Evolutionary conservation across 2,113 vertebrate species (phyloP), one percentile per base, ranked within the genome.

Genomic region (Engraulis encrasicolus): DNA sequence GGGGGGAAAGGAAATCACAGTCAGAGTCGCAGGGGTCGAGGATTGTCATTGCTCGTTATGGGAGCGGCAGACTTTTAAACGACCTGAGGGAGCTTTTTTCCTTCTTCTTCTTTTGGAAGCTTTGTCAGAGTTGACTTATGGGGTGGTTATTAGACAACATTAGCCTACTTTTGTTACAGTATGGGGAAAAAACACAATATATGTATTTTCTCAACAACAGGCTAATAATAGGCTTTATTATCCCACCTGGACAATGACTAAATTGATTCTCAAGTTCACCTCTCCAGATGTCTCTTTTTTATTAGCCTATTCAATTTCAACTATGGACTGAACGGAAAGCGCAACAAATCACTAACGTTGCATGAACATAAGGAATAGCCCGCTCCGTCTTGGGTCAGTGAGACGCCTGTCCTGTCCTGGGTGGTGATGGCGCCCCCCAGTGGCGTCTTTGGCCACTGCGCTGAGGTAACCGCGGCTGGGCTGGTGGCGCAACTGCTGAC

Each of bases 391-490:
- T 27, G n/a, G n/a, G n/a, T n/a, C n/a, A n/a, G n/a, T n/a, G n/a
- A n/a, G n/a, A n/a, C n/a, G n/a, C 4, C 31, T 31, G 23, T 14
- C 66, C 34, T 74, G 23, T 74, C 27, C 27, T 74, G 66, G 31
- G 3, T 74, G 14, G 66, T 74, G 66, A 74, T 93, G 0, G 95
- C 90, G 95, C 90, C 86, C 94, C 95, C 90, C 92, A 93, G 95
- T 87, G 96, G 95, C 82, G 90, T 87, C 0, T 50, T 0, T 14
- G 0, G 31, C 82, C 38, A 89, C n/a, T 83, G n/a, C 86, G 83
- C 15, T 4, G 7, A 74, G 34, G 23, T 31, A 31, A 11, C 23
- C 27, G 27, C 7, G n/a, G n/a, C 2, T 2, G 58, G 58, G 58
- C 27, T 15, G 11, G 27, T 14, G 27, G 27, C 6, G 11, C 66